phyloP scores from a whole-genome alignment of 2,797 vertebrate genomes.

The Xenops minutus region DNA sequence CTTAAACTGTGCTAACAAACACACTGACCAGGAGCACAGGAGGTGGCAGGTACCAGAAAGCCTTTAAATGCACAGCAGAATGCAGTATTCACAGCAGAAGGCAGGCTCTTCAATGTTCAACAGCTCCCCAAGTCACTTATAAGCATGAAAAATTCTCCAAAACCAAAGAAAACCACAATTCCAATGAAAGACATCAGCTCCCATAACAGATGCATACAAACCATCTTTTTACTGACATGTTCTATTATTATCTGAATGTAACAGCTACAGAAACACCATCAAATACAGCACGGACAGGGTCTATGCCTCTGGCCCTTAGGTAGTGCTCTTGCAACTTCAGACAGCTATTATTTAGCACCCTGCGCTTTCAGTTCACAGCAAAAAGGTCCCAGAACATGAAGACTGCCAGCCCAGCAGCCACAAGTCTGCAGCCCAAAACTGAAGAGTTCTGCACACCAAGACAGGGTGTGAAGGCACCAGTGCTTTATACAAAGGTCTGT shows the following conservation, averaged over 20 bases:
- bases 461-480: background rate
- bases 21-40: background rate
- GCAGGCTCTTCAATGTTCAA: background rate
- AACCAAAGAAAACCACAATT: background rate
- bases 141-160: background rate
- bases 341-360: background rate
- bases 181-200: background rate
- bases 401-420: background rate
- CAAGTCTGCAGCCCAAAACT: fast-evolving
- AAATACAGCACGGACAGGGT: fast-evolving
- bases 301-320: background rate
- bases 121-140: background rate
- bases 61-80: background rate
- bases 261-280: background rate
- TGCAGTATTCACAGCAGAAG: background rate
- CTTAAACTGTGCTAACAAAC: background rate
- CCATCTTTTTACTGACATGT: background rate
- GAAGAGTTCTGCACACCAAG: background rate
- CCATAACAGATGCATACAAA: background rate
- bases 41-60: background rate
- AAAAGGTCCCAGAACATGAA: fast-evolving
- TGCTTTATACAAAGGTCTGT: background rate
- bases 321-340: background rate
- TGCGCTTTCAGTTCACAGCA: background rate
- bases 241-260: background rate